Conservation (phyloP, 2,797 vertebrate genomes). For the Neomorphus geoffroyi region DNA sequence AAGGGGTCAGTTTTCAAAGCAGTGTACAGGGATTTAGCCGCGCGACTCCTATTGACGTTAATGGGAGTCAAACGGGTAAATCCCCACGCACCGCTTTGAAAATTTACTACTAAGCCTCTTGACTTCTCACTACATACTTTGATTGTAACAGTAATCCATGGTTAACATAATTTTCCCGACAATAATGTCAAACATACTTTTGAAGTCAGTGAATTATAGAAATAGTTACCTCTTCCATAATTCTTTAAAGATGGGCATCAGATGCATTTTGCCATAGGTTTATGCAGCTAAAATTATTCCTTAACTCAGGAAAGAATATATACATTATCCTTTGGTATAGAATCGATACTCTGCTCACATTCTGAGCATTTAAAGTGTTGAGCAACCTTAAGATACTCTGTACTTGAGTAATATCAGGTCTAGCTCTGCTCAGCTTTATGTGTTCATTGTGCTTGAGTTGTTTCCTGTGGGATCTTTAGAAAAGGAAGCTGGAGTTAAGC, state of each 20-base stretch:
- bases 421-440: not conserved
- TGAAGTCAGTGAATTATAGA: slow-evolving; percentile 76
- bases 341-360: not conserved
- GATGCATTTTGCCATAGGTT: slow-evolving; percentile 37
- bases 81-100: slow-evolving; percentile 72
- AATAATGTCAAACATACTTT: slow-evolving; percentile 78
- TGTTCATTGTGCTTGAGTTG: not conserved
- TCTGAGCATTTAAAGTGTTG: not conserved
- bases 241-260: slow-evolving; percentile 74
- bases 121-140: slow-evolving; percentile 77
- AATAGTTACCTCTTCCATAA: slow-evolving; percentile 71
- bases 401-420: not conserved
- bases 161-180: slow-evolving; percentile 78
- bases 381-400: not conserved
- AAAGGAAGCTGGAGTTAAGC: not conserved
- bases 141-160: slow-evolving; percentile 78
- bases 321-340: not conserved
- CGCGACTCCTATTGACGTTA: slow-evolving; percentile 63
- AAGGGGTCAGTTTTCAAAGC: slow-evolving; percentile 68
- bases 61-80: slow-evolving; percentile 74
- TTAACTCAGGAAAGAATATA: not conserved
- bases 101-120: slow-evolving; percentile 73
- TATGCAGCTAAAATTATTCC: slow-evolving; percentile 19
- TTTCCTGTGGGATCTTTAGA: not conserved
- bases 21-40: slow-evolving; percentile 52